Percentiles rank a stretch among this genome's conserved stretches.
Evolutionary conservation across 2,113 vertebrate species (phyloP).

Genomic region (Dasyprocta punctata): DNA sequence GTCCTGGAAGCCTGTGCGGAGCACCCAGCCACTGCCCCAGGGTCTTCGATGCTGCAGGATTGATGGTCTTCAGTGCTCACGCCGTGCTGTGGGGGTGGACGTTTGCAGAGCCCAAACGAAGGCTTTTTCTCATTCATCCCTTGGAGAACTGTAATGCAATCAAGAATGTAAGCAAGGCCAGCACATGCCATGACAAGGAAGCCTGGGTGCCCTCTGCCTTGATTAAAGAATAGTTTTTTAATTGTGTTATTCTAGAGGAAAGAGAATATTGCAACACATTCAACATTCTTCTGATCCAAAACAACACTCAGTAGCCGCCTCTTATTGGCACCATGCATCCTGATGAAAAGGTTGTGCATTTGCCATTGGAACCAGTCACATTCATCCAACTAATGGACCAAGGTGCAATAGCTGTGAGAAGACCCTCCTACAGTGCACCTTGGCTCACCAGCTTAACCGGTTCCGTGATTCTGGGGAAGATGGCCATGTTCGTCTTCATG

Average conservation of each 20-base stretch:
- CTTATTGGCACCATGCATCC: too few relatives aligned
- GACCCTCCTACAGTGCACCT: too few relatives aligned
- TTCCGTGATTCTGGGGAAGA: neutral
- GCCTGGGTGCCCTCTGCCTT: neutral
- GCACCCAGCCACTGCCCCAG: neutral
- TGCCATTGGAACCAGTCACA: neutral
- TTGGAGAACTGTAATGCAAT: too few relatives aligned
- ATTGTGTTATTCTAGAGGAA: neutral
- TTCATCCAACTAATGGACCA: neutral
- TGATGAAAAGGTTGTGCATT: neutral
- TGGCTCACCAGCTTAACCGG: neutral
- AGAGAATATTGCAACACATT: neutral
- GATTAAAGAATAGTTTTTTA: neutral
- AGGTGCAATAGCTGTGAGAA: neutral
- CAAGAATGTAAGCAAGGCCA: neutral
- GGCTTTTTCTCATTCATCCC: too few relatives aligned
- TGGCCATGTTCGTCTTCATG: too few relatives aligned
- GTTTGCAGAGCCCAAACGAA: neutral
- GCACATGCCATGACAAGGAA: neutral
- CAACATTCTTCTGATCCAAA: neutral
- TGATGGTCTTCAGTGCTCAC: neutral
- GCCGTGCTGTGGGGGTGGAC: neutral
- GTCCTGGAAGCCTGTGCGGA: neutral
- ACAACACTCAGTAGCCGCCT: neutral
- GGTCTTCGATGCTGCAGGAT: neutral